Evolutionary conservation across 2,113 vertebrate species (phyloP), one percentile per base, ranked within the genome.

Genomic region (Leptodactylus fuscus): DNA sequence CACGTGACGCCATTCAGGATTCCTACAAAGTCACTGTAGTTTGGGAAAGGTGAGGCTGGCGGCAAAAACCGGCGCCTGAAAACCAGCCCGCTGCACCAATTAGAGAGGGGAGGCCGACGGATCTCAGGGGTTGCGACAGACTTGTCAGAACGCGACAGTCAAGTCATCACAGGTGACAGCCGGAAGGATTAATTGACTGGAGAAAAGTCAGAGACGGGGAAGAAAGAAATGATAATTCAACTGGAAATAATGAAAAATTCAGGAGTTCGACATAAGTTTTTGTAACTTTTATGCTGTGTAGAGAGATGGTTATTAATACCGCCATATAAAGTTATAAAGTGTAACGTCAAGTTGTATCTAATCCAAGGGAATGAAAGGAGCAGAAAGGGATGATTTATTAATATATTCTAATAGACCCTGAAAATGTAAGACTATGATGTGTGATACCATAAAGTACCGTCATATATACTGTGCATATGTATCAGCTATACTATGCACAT

Each of bases 91-190:
- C 53, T 15, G 32, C 34, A 55, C 46, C 75, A 85, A 85, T 84
- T 84, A 84, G 44, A 85, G 32, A 44, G 62, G 9, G 69, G 36
- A 62, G 70, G 69, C 48, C 73, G 13, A 41, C 5, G 27, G 41
- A 36, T 38, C 48, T 65, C 53, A 51, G 51, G 41, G 55, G 27
- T 41, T 18, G 74, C 12, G 24, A 41, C 22, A 77, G 38, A 67
- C 55, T 29, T 69, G 74, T 85, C 83, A 53, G 4, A 74, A 62
- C 13, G 46, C 70, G 73, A 78, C 83, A 79, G 60, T 44, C 38
- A 62, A 76, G 20, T 76, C 82, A 84, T 76, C 71, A 77, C 16
- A 51, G 38, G 55, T 62, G 74, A 85, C 74, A 69, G 46, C 74
- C 8, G 36, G 24, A 69, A 27, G 46, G 51, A 58, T 77, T 78